Evolutionary conservation across 1,140 invertebrate species (phyloP).

Genomic region (Drosophila lowei): DNA sequence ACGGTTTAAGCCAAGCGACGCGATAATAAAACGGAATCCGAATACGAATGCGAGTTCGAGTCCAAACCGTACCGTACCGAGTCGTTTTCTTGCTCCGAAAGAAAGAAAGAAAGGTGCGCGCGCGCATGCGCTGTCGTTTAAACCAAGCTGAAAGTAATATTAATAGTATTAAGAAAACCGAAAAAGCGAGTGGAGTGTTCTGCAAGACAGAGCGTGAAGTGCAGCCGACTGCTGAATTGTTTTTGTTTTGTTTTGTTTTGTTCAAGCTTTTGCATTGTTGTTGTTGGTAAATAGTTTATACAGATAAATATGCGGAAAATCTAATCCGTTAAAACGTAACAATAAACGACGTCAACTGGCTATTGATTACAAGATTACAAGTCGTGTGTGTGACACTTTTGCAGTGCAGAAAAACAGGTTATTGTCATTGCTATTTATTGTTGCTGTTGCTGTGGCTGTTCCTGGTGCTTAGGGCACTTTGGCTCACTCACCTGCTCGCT

Average conservation of each 20-base stretch:
- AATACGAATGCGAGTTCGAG: not conserved
- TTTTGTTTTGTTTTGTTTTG: conserved; percentile 33
- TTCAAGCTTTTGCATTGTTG: conserved; percentile 46
- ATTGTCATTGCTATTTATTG: conserved; percentile 24
- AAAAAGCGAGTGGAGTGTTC: conserved; percentile 64
- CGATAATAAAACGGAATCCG: not conserved
- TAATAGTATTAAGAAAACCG: conserved; percentile 11
- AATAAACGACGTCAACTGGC: conserved; percentile 45
- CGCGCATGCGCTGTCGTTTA: conserved; percentile 48
- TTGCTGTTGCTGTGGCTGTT: too few relatives aligned
- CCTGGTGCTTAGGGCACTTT: too few relatives aligned
- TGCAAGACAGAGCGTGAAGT: conserved; percentile 79
- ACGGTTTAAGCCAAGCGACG: conserved; percentile 36
- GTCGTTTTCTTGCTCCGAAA: conserved; percentile 8
- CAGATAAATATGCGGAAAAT: conserved; percentile 64
- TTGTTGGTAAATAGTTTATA: conserved; percentile 26
- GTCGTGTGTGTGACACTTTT: conserved; percentile 47
- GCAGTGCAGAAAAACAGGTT: conserved; percentile 39
- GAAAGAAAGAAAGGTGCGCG: conserved; percentile 63
- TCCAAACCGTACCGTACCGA: not conserved
- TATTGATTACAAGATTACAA: conserved; percentile 45
- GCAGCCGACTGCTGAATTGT: conserved; percentile 48
- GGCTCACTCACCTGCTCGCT: too few relatives aligned
- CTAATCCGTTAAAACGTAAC: conserved; percentile 34
- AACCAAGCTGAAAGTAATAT: conserved; percentile 27